Conservation (phyloP, 2,888 invertebrate genomes). For the Taenaris catops region DNA sequence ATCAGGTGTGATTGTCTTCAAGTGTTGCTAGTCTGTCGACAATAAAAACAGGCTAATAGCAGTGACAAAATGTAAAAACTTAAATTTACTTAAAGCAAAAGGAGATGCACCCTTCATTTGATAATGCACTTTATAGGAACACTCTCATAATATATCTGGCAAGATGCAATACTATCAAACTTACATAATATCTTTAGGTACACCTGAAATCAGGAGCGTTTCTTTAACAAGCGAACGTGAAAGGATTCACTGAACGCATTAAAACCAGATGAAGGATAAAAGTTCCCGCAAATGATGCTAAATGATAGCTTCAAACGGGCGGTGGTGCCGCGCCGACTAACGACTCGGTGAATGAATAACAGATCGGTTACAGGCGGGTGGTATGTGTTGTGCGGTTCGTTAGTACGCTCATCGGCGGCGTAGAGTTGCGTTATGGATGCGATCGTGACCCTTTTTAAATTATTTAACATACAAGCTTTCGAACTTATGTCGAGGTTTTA, state of each 20-base stretch:
- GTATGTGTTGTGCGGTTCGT: conserved; percentile 33
- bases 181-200: conserved; percentile 14
- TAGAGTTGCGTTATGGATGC: conserved; percentile 19
- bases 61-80: no score
- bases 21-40: no score
- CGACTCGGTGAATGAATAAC: conserved; percentile 34
- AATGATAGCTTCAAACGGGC: conserved; percentile 54
- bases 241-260: conserved; percentile 63
- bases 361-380: conserved; percentile 35
- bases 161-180: no score
- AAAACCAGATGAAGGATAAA: conserved; percentile 71
- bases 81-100: no score
- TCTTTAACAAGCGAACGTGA: conserved; percentile 59
- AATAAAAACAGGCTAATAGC: no score
- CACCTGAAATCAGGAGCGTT: conserved; percentile 43
- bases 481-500: no score
- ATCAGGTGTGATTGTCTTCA: no score
- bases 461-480: no score
- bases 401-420: conserved; percentile 25
- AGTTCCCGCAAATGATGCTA: conserved; percentile 69
- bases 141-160: no score
- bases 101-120: no score
- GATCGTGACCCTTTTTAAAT: no score
- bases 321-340: conserved; percentile 29
- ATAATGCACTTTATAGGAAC: no score